Evolutionary conservation across 2,113 vertebrate species (phyloP), one percentile per base, ranked within the genome.

Genomic region (Mesembrinibis cayennensis): DNA sequence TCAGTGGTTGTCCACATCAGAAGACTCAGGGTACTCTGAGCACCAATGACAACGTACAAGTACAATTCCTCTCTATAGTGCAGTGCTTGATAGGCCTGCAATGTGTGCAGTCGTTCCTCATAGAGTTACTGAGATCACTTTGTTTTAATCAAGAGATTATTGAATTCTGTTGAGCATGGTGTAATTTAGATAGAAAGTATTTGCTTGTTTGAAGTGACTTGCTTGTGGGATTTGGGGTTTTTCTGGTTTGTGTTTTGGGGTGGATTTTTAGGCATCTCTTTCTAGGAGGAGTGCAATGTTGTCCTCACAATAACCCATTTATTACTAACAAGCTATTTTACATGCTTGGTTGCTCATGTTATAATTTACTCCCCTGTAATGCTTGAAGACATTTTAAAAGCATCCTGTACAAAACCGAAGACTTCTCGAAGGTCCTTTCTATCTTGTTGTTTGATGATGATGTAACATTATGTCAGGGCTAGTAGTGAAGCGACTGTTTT

Each of bases 161-260:
- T 36, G 53, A 42, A 53, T 53, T 70, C 25, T 69, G 0, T 15
- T 52, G 30, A 77, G 26, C 5, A 5, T 2, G 3, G 6, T 85
- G 25, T 53, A 69, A 65, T 56, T 83, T 44, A 29, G 17, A n/a
- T n/a, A 32, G 27, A 84, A 83, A 62, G 19, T 53, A 45, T 16
- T 55, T 70, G 13, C 26, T 65, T 3, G 3, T 63, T 27, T 0
- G 0, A 79, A 21, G 30, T 87, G 36, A 20, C 25, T 63, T 72
- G 56, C 5, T 42, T 80, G 15, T 47, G 23, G 7, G 9, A 1
- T 7, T 30, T 67, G 9, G 22, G 2, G 0, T 47, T 49, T 72
- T 50, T 73, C 70, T 38, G 6, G 4, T 56, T 47, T 83, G 4
- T 78, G 13, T 76, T 34, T 87, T 63, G 26, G 9, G 5, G 6